phyloP scores from a whole-genome alignment of 2,797 vertebrate species.

The Hippoglossus hippoglossus region DNA sequence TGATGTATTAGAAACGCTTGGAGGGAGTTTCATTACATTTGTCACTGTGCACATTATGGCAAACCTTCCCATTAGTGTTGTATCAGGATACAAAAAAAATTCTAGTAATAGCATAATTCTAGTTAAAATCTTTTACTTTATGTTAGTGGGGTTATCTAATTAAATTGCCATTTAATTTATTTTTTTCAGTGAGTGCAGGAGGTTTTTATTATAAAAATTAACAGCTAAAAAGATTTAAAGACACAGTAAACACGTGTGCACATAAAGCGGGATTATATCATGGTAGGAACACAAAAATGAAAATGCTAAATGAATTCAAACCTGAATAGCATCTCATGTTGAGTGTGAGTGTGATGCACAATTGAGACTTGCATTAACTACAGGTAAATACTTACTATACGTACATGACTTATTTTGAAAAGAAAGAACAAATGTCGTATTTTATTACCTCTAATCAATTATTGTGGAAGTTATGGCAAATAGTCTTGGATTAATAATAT shows the following conservation, averaged over 20 bases:
- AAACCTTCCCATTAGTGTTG: background rate
- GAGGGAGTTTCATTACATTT: background rate
- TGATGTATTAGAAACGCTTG: background rate
- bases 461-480: too few species aligned
- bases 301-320: too few species aligned
- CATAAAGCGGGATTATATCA: background rate
- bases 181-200: background rate
- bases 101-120: background rate
- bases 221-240: too few species aligned
- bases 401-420: too few species aligned
- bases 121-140: background rate
- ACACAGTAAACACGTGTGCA: background rate
- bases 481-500: too few species aligned
- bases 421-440: too few species aligned
- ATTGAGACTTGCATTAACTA: too few species aligned
- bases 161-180: background rate
- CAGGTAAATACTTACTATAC: too few species aligned
- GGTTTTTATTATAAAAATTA: too few species aligned
- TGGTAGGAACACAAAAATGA: background rate
- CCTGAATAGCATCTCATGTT: background rate
- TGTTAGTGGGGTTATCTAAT: background rate
- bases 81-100: background rate
- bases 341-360: too few species aligned
- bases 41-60: too few species aligned
- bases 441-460: too few species aligned